Base-by-base conservation (phyloP, 2,797 vertebrate species). In the Coregonus ussuriensis region DNA sequence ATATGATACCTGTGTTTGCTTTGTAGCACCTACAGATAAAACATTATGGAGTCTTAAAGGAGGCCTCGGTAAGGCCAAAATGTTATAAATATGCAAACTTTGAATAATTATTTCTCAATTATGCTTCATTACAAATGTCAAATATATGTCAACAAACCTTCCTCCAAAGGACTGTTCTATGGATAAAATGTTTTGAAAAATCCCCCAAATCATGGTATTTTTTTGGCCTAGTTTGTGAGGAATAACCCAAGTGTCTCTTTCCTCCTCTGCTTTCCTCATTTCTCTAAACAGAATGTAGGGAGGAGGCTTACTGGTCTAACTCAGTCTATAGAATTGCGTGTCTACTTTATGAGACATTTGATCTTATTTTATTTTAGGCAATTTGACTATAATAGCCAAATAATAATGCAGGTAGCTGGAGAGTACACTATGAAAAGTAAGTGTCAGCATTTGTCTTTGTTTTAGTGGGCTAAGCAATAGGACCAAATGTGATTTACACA, bases 371-470 rank as follows among this genome's bases (percentile, higher is more conserved):
- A 77, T 69, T 9, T 47, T 65, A 14, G 65, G 1, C 51, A 29
- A 14, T 4, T 15, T 47, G 41, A 69, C 73, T 41, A 1, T 0
- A 9, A 31, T 54, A 35, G 4, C 73, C 68, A 59, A 0, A 9
- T 53, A 11, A 84, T 54, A 80, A 85, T 83, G 86, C 69, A 81
- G 72, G 81, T 83, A 54, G 88, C 88, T 18, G 91, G 79, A 0
- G 89, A 86, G 52, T 53, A 72, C 53, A 84, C 82, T 73, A 83
- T 86, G 86, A 89, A 91, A 83, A 75, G 94, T 94, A 91, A 69
- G 92, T 89, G 70, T 87, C 68, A 70, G 80, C 68, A 35, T 78
- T 47, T 13, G 41, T 47, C 41, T 47, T 63, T 53, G 16, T 13
- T 31, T 69, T 35, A 14, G 56, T 47, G 21, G 25, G n/a, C 21